Percentiles rank a stretch among this genome's conserved stretches.
Conservation (phyloP, 2,797 vertebrate species). For the Brachymystax lenok region DNA sequence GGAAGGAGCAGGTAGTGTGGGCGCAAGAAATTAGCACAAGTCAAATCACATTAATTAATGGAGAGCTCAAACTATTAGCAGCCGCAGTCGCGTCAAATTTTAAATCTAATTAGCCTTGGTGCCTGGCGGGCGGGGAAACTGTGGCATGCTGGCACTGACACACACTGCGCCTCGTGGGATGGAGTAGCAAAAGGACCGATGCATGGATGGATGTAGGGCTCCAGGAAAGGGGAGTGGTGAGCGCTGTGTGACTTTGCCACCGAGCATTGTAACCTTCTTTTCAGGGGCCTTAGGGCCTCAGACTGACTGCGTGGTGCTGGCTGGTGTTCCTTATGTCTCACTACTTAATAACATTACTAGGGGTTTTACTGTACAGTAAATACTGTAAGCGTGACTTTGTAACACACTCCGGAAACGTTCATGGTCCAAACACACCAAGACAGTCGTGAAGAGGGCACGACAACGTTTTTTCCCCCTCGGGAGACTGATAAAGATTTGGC, state of each 20-base stretch:
- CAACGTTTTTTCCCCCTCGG: too few relatives aligned
- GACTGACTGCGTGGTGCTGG: neutral
- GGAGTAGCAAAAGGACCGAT: neutral
- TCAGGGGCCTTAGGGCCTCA: neutral
- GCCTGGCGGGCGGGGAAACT: constrained; percentile 66
- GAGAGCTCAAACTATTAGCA: constrained; percentile 69
- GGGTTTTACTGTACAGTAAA: too few relatives aligned
- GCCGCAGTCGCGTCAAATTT: constrained; percentile 79
- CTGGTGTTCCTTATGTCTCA: neutral
- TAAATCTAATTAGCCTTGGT: constrained; percentile 81
- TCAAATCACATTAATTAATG: constrained; percentile 82
- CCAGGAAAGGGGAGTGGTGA: neutral
- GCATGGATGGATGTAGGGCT: neutral
- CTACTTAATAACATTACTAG: too few relatives aligned
- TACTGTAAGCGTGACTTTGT: too few relatives aligned
- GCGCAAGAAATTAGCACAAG: constrained; percentile 77
- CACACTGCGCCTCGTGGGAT: neutral
- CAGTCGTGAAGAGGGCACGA: too few relatives aligned
- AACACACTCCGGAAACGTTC: too few relatives aligned
- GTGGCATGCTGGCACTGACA: neutral
- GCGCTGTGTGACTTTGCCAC: neutral
- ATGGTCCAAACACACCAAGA: too few relatives aligned
- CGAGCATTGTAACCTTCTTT: neutral
- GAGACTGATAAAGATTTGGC: too few relatives aligned
- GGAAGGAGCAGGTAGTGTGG: constrained; percentile 46